phyloP scores from a whole-genome alignment of 2,797 vertebrate species.

The Acanthurus lineatus region DNA sequence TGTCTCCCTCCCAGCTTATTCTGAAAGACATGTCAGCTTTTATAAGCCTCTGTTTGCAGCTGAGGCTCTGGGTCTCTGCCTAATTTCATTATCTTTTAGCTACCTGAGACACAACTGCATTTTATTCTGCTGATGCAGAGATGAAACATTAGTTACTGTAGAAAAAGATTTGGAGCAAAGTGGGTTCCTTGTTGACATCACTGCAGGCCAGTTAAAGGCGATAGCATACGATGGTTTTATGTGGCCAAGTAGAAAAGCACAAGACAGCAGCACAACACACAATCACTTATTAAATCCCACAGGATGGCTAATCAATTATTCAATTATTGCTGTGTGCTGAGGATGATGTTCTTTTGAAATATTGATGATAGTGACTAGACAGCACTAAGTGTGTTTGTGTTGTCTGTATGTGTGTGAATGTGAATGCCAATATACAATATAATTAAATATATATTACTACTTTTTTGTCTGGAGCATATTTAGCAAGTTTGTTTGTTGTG shows the following conservation, averaged over 20 bases:
- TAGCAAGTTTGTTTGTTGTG: not conserved
- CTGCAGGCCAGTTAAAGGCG: not conserved
- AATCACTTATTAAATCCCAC: constrained; percentile 57
- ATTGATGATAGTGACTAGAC: constrained; percentile 71
- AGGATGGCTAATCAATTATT: constrained; percentile 65
- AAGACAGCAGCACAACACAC: not conserved
- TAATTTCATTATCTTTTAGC: constrained; percentile 65
- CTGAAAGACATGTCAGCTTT: constrained; percentile 63
- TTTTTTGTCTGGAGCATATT: constrained; percentile 25
- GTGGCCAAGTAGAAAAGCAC: constrained; percentile 5
- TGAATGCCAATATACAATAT: constrained; percentile 10
- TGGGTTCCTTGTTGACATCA: constrained; percentile 13
- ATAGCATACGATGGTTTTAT: not conserved
- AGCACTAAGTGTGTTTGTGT: constrained; percentile 37
- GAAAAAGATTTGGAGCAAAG: constrained; percentile 18
- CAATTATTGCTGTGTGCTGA: constrained; percentile 58
- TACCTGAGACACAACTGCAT: constrained; percentile 53
- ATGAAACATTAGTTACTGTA: constrained; percentile 12
- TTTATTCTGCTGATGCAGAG: constrained; percentile 37
- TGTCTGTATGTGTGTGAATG: constrained; percentile 21
- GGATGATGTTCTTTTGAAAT: constrained; percentile 73
- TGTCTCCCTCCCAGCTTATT: constrained; percentile 52
- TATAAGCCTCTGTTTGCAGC: constrained; percentile 54
- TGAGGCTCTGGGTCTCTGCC: constrained; percentile 29
- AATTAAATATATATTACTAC: constrained; percentile 17